These are phyloP conservation scores for Harmothoe impar DNA, from an alignment of 2,888 invertebrate species.

Conservation along the genomic window DNA sequence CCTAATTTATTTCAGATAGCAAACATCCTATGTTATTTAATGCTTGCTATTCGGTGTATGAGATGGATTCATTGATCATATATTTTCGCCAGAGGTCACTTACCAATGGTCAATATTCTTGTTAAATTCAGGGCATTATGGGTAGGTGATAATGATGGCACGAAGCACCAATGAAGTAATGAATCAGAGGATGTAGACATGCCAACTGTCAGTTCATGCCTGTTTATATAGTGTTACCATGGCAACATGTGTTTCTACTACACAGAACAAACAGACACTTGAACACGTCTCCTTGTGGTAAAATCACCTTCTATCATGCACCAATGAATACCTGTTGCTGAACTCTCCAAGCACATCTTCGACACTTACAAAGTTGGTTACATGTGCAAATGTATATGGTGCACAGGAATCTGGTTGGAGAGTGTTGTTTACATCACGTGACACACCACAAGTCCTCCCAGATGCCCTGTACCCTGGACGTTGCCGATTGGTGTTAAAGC, in stretches of 20 bases:
- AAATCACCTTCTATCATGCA: not conserved
- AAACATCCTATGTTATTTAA: no score
- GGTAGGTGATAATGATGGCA: no score
- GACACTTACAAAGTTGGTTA: no score
- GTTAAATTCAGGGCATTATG: no score
- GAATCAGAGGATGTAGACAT: not conserved
- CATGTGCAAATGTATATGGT: no score
- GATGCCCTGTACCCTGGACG: not conserved
- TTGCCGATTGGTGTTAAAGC: no score
- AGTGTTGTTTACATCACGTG: not conserved
- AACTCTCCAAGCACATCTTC: not conserved
- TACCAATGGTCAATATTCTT: no score
- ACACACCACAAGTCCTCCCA: not conserved
- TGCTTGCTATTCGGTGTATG: no score
- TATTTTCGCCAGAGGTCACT: no score
- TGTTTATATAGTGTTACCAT: not conserved
- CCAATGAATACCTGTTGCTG: not conserved
- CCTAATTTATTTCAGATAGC: no score
- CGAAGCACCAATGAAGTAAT: no score
- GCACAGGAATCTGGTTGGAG: not conserved
- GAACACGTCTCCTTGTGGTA: not conserved
- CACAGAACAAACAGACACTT: not conserved
- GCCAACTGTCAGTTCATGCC: not conserved
- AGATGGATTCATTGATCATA: no score
- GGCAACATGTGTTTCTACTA: not conserved